phyloP scores from a whole-genome alignment of 2,797 vertebrate genomes.

The Paratrypauchen microcephalus region DNA sequence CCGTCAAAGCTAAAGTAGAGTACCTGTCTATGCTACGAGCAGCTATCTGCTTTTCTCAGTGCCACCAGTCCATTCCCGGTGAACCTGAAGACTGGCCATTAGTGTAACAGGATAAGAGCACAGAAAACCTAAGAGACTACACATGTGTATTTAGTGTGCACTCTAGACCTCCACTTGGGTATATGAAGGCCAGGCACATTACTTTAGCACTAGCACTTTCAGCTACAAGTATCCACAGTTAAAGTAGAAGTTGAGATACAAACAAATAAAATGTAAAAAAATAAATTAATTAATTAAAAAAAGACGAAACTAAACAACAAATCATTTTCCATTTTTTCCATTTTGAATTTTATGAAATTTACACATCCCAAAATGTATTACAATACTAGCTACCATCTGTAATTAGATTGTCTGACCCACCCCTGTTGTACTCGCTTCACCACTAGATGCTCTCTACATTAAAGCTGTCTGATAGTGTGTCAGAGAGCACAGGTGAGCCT shows the following conservation, averaged over 20 bases:
- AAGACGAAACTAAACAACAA: too few relatives aligned
- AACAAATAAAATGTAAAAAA: not conserved
- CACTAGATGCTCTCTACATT: too few relatives aligned
- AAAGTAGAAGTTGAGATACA: not conserved
- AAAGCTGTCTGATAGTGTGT: too few relatives aligned
- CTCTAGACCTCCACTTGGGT: slow-evolving; percentile 20
- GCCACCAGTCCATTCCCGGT: slow-evolving; percentile 60
- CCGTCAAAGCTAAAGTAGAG: slow-evolving; percentile 26
- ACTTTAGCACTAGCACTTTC: slow-evolving; percentile 9
- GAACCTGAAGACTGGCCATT: slow-evolving; percentile 57
- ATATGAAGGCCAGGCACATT: slow-evolving; percentile 12
- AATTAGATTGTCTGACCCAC: too few relatives aligned
- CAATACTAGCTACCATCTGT: too few relatives aligned
- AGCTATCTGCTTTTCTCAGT: slow-evolving; percentile 8
- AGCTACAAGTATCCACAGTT: slow-evolving; percentile 11
- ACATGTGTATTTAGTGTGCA: slow-evolving; percentile 19
- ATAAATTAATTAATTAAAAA: too few relatives aligned
- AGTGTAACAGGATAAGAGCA: slow-evolving; percentile 66
- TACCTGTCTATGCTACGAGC: slow-evolving; percentile 20
- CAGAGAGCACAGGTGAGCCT: too few relatives aligned
- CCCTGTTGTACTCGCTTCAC: too few relatives aligned
- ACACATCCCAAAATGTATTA: too few relatives aligned
- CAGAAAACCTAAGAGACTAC: slow-evolving; percentile 31
- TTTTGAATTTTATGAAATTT: too few relatives aligned
- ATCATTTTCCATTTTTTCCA: too few relatives aligned